Conservation (phyloP, 2,797 vertebrate genomes). For the Rhinichthys osculus region DNA sequence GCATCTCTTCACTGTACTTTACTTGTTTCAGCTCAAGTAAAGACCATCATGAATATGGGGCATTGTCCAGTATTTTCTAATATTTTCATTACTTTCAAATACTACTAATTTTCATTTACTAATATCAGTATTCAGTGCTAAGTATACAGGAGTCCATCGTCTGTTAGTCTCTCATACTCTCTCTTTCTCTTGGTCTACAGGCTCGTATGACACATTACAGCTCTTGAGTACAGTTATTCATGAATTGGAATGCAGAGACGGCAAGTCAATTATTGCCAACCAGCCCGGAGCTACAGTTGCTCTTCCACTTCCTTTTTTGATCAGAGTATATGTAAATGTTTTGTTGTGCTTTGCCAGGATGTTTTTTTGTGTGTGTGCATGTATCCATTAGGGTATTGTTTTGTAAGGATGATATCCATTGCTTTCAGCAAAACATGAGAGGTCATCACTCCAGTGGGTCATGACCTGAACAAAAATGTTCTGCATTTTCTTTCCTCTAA, state of each 20-base stretch:
- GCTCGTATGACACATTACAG: not conserved
- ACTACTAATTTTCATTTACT: not conserved
- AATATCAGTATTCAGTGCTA: not conserved
- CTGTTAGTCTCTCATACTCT: not conserved
- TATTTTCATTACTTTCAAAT: not conserved
- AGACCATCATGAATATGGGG: not conserved
- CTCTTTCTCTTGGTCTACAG: not conserved
- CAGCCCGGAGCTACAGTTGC: not conserved
- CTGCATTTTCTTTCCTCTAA: conserved; percentile 40
- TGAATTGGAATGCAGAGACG: conserved; percentile 4
- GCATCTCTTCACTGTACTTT: not conserved
- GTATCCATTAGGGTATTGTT: conserved; percentile 21
- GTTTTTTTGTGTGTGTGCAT: not conserved
- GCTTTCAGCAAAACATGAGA: not conserved
- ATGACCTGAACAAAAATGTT: conserved; percentile 40
- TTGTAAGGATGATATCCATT: conserved; percentile 27
- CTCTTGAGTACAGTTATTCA: not conserved
- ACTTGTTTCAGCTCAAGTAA: not conserved
- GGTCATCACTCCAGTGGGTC: conserved; percentile 17
- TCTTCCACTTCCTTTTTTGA: conserved; percentile 16
- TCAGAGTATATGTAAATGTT: conserved; percentile 29
- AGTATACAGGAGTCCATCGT: not conserved
- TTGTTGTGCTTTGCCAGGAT: conserved; percentile 13
- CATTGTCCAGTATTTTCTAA: not conserved
- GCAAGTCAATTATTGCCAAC: conserved; percentile 1